Conservation (phyloP, 2,888 invertebrate genomes). For the Portevinia maculata region DNA sequence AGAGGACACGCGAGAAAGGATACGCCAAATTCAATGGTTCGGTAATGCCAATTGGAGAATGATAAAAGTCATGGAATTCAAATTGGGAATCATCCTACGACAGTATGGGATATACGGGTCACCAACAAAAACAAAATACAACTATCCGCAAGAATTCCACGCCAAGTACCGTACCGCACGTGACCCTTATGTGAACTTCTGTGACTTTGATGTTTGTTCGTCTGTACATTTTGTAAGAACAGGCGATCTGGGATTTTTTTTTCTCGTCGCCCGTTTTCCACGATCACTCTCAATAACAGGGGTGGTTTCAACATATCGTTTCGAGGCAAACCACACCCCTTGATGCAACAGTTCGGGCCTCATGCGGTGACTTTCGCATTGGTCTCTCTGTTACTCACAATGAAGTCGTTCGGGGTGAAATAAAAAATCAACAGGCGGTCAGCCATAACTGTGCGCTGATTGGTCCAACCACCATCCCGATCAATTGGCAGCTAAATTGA, state of each 20-base stretch:
- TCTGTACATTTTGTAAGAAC: constrained; percentile 50
- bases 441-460: constrained; percentile 80
- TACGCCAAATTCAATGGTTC: constrained; percentile 47
- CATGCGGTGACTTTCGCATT: constrained; percentile 45
- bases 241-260: constrained; percentile 67
- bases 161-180: constrained; percentile 71
- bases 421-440: constrained; percentile 75
- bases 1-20: constrained; percentile 73
- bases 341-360: constrained; percentile 40
- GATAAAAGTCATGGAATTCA: constrained; percentile 60
- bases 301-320: constrained; percentile 43
- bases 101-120: constrained; percentile 58
- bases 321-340: constrained; percentile 49
- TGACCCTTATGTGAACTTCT: constrained; percentile 79
- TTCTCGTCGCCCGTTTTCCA: constrained; percentile 12
- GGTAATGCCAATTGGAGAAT: constrained; percentile 56
- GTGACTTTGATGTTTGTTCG: constrained; percentile 66
- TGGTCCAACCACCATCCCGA: constrained; percentile 78
- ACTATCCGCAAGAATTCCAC: constrained; percentile 39
- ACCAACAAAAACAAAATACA: constrained; percentile 6
- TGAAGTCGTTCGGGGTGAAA: constrained; percentile 48
- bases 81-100: constrained; percentile 55
- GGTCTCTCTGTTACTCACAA: constrained; percentile 57
- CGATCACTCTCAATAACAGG: constrained; percentile 37
- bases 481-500: constrained; percentile 80